phyloP scores from a whole-genome alignment of 2,888 invertebrate species.

The Cantharis rufa region DNA sequence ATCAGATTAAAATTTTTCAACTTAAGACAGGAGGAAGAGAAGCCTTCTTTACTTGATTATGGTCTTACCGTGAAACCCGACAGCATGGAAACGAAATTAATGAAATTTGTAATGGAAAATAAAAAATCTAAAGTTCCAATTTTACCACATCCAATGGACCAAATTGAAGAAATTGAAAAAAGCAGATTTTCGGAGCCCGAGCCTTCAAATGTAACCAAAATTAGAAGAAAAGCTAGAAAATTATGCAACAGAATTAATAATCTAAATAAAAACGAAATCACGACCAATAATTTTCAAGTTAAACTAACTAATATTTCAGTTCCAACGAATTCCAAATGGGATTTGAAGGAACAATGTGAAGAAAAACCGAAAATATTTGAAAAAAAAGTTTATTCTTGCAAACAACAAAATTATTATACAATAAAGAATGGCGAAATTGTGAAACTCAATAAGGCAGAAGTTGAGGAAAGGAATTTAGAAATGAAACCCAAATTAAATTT shows the following conservation, averaged over 20 bases:
- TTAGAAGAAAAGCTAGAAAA: slow-evolving; percentile 57
- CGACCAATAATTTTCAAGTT: slow-evolving; percentile 7
- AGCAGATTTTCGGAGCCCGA: slow-evolving; percentile 56
- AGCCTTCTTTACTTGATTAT: slow-evolving; percentile 35
- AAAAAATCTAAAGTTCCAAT: slow-evolving; percentile 4
- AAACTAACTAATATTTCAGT: slow-evolving; percentile 13
- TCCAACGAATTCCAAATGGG: slow-evolving; percentile 50
- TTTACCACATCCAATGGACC: slow-evolving; percentile 59
- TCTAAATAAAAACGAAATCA: not conserved
- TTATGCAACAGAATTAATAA: slow-evolving; percentile 35
- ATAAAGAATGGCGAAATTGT: slow-evolving; percentile 60
- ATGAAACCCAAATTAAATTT: slow-evolving; percentile 58
- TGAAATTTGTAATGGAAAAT: slow-evolving; percentile 45
- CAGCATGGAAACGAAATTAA: slow-evolving; percentile 47
- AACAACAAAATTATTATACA: slow-evolving; percentile 58
- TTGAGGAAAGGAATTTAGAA: slow-evolving; percentile 53
- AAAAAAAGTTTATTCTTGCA: slow-evolving; percentile 41
- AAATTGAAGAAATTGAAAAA: slow-evolving; percentile 58
- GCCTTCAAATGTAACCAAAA: slow-evolving; percentile 48
- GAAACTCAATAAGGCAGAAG: slow-evolving; percentile 42
- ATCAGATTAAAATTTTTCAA: not conserved
- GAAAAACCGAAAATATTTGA: slow-evolving; percentile 13
- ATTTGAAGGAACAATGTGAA: slow-evolving; percentile 49
- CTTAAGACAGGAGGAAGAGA: slow-evolving; percentile 19
- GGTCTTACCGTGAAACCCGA: slow-evolving; percentile 46